Base-by-base conservation (phyloP, 2,113 vertebrate species). In the Macquaria australasica region DNA sequence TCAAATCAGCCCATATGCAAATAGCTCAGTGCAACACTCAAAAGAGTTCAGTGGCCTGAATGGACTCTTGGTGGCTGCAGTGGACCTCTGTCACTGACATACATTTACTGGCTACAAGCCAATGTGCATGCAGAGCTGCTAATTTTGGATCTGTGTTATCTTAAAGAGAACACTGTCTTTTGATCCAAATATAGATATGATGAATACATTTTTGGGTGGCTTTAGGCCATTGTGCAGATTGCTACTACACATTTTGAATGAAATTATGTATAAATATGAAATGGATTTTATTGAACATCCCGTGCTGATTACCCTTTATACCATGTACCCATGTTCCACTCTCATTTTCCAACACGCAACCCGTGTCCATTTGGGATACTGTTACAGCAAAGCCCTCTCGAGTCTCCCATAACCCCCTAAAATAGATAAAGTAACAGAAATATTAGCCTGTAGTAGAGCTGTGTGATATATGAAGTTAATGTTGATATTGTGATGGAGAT, bases 11-110 rank as follows among this genome's bases (percentile, higher is more conserved):
- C 69, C 23, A 20, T 53, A 77, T 82, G 70, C 18, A 87, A 85
- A 81, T 53, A 51, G 41, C 25, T 21, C 37, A 31, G 34, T 75
- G 85, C 25, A 62, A 50, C 67, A 25, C 63, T 55, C 37, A 51
- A 56, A 41, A 56, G 56, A 67, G 72, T 53, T 77, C 56, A 45
- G 4, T 68, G 64, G 23, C 45, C 14, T 77, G 69, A 56, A 70
- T 77, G 69, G 62, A 70, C n/a, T 64, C 10, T 9, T 15, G 55
- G 39, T 41, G 34, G 28, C 63, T 72, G 78, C 76, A 73, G 72
- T 59, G 76, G 72, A 66, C 80, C 68, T 77, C 18, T 79, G 72
- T 73, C 70, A 12, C 63, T 85, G 70, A 78, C 87, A 79, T 79
- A 74, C 67, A 83, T 67, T 73, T n/a, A 51, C 70, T 72, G 89